Base-by-base conservation (phyloP, 2,797 vertebrate genomes). In the Lithobates pipiens region DNA sequence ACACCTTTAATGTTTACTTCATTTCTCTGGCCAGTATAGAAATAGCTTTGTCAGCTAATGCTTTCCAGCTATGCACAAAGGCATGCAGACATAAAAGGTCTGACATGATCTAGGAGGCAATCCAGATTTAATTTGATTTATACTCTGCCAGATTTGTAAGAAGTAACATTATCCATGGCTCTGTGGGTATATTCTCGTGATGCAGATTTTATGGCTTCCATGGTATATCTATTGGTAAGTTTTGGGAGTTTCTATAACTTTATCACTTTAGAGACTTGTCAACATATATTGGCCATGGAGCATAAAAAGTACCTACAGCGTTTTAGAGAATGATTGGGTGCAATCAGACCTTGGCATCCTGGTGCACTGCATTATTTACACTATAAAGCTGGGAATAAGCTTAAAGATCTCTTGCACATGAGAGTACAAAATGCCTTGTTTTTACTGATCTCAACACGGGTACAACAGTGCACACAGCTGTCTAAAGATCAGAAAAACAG, bases 1-100 rank as follows among this genome's bases (percentile, higher is more conserved):
- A 67, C 65, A 67, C 25, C 25, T 67, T 67, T 15, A 29, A 27
- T 67, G 16, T 67, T 10, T 67, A 67, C 27, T 67, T 67, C 25
- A 65, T 25, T 65, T 67, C 10, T 25, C 27, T 67, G 65, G 54
- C 54, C 54, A 23, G 54, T 61, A 23, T 21, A 23, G 54, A n/a
- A 23, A 61, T 61, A 13, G 50, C 61, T 65, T 25, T 54, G 54
- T 67, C 65, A 67, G n/a, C 27, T 67, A 67, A 67, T 67, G n/a
- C 65, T 67, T 67, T 67, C 65, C 65, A 67, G 65, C 27, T 29
- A 67, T 67, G 25, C 65, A 67, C 65, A 67, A 25, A 67, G 65
- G 65, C 65, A 67, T 25, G 65, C n/a, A 67, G n/a, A 67, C 27
- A 67, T 61, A 61, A 61, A 61, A 61, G 54, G 54, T 23, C 54